Evolutionary conservation across 2,797 vertebrate genomes (phyloP).

Genomic region (Falco rusticolus): DNA sequence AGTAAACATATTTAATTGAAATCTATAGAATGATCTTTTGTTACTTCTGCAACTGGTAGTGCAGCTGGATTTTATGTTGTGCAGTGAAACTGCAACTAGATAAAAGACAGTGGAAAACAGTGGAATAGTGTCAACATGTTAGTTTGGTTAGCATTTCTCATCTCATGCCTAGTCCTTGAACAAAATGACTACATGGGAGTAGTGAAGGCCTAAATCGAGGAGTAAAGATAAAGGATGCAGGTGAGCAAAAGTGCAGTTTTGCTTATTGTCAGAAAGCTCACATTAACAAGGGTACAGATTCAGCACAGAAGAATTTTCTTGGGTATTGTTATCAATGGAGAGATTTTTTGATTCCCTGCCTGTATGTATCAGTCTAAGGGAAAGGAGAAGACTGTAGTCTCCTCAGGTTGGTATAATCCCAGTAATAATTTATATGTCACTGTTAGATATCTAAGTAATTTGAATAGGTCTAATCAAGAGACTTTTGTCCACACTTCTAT

Average conservation of each 20-base stretch:
- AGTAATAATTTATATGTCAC: background rate
- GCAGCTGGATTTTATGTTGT: background rate
- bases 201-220: background rate
- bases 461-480: background rate
- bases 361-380: background rate
- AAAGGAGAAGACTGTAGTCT: background rate
- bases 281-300: rapidly evolving
- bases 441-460: background rate
- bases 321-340: background rate
- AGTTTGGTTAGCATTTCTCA: background rate
- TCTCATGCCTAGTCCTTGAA: background rate
- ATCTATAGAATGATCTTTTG: background rate
- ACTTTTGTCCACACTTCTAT: background rate
- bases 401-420: background rate
- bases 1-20: background rate
- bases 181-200: background rate
- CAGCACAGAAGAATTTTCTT: background rate
- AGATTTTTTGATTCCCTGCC: background rate
- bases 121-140: background rate
- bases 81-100: background rate
- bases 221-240: background rate
- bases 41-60: background rate
- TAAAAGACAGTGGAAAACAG: background rate
- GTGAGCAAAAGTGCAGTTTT: background rate
- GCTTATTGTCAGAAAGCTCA: background rate